Evolutionary conservation across 2,888 invertebrate genomes (phyloP), one percentile per base, ranked within the genome.

Genomic region (Nebria brevicollis): DNA sequence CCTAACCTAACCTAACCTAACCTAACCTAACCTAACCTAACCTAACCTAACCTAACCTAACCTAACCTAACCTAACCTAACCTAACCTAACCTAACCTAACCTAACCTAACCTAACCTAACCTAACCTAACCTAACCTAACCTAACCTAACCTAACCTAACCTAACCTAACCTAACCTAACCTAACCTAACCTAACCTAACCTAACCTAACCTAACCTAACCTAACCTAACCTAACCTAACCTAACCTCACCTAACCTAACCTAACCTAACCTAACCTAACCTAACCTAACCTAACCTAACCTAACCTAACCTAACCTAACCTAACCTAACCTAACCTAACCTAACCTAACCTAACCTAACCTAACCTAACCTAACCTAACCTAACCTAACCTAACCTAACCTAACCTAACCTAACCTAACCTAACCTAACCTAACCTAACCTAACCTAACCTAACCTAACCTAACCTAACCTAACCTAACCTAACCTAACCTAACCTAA

Each of bases 141-240:
- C 68, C 68, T 83, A 83, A 83, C 83, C 83, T 81, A 82, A 82
- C 82, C 83, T 66, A 82, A 82, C 83, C 83, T 72, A 83, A 82
- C 83, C 82, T 66, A 81, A 83, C 77, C 83, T 80, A 83, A 82
- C 82, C 82, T 82, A 84, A 83, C 83, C 83, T 82, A 84, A 83
- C 83, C 82, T 77, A 83, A 82, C 82, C 72, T 81, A 82, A 81
- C 82, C 70, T 82, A 82, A 83, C 82, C 72, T 82, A 83, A 82
- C 82, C 72, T 82, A 81, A 81, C 82, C 43, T 82, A 82, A 77
- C 82, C 72, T 78, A 82, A 77, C 80, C 65, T 75, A 80, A 75
- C 80, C 65, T 75, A 80, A 75, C 80, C 70, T 75, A 80, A 75
- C 80, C 41, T 76, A 43, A 43, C 43, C 43, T 43, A 43, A 43